phyloP scores from a whole-genome alignment of 2,888 invertebrate species.

The Drosophila rubida region DNA sequence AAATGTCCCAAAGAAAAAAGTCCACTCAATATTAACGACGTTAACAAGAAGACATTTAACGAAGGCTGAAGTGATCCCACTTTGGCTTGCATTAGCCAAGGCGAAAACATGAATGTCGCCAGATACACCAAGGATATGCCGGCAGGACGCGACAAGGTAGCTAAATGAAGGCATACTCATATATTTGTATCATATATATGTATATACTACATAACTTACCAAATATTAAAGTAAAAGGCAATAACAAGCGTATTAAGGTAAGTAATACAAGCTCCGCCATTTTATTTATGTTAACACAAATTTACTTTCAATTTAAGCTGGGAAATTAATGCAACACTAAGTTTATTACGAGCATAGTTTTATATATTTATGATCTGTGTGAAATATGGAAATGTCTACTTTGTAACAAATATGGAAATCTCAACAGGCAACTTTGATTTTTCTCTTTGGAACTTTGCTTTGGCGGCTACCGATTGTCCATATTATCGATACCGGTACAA shows the following conservation, averaged over 20 bases:
- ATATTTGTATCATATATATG: not conserved
- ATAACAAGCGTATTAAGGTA: conserved; percentile 43
- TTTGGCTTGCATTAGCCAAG: conserved; percentile 43
- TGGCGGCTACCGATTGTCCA: too few relatives aligned
- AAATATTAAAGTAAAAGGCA: conserved; percentile 45
- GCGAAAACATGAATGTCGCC: conserved; percentile 52
- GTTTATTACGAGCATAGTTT: not conserved
- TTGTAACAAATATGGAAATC: not conserved
- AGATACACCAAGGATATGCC: conserved; percentile 55
- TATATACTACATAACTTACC: conserved; percentile 38
- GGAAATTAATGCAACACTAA: not conserved
- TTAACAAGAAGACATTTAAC: conserved; percentile 31
- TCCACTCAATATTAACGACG: conserved; percentile 18
- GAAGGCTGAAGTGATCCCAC: not conserved
- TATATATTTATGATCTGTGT: not conserved
- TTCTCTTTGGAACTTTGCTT: not conserved
- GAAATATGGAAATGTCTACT: not conserved
- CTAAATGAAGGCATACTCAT: conserved; percentile 17
- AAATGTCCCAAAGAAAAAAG: conserved; percentile 36
- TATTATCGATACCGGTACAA: too few relatives aligned
- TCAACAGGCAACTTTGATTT: not conserved
- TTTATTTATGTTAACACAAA: not conserved
- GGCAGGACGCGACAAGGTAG: conserved; percentile 47
- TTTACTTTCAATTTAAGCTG: not conserved
- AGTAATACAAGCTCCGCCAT: conserved; percentile 39